Evolutionary conservation across 1,140 invertebrate species (phyloP), one percentile per base, ranked within the genome.

Genomic region (Pogonomyrmex californicus): DNA sequence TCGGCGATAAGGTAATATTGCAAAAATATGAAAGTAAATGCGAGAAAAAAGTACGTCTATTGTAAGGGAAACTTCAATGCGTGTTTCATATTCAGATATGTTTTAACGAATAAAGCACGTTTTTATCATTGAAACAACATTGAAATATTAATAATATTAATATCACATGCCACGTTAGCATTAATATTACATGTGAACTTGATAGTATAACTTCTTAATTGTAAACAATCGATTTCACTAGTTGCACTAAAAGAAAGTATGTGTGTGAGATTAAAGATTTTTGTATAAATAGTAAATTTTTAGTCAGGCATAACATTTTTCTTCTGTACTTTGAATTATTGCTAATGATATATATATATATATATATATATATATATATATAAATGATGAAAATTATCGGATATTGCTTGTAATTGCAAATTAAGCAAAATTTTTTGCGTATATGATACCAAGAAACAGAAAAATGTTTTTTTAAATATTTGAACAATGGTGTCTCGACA

Each of bases 1-100:
- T 6, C 92, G 94, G 17, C 94, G 95, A 92, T 95, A 94, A 94
- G 75, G 7, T 68, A 38, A 87, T 33, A 1, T 17, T 30, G 7
- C n/a, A 30, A 38, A 82, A 73, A 10, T 47, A 14, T 30, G 65
- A 71, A 58, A 73, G 54, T 49, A 60, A 60, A 83, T 3, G 14
- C 14, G 23, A 14, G 38, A 17, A 47, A 56, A 56, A 58, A 54
- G 36, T 56, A 63, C 17, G 1, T 75, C 17, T 14, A 23, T 5
- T 23, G 5, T 68, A 47, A 60, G 41, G 36, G 23, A 17, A 73
- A 23, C 47, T 49, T n/a, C 73, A 60, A 38, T 75, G 44, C 9
- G 17, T 66, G 41, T 73, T 49, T 83, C 47, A 4, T 44, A 47
- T 66, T 79, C n/a, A 47, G 14, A 77, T 51, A 70, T 58, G 38